Evolutionary conservation across 2,113 vertebrate species (phyloP), one percentile per base, ranked within the genome.

Genomic region (Sialia sialis): DNA sequence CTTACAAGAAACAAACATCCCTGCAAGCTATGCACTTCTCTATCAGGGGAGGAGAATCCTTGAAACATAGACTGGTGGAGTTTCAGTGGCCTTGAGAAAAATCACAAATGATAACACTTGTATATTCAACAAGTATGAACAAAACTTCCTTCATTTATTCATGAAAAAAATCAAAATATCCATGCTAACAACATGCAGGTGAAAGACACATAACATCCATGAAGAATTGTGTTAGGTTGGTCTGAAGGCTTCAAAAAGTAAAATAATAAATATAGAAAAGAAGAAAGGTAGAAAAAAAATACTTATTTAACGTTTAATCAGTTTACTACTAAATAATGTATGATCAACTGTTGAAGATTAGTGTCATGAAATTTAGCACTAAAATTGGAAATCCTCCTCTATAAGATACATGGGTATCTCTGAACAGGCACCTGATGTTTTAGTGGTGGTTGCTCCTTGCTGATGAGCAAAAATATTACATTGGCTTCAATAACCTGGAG

Each of bases 151-250:
- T 85, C 70, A 60, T 70, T 59, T 90, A 80, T 54, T 85, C n/a
- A 95, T 90, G 90, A 88, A 70, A 54, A 54, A 97, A 86, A 94
- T 67, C 89, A 96, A 95, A 75, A 93, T 5, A 97, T 62, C 64
- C 94, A 94, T 89, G 87, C 96, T 59, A 93, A 87, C 78, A 95
- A 85, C 96, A 93, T 97, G 96, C 96, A 97, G 95, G 95, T 93
- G 95, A 95, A 89, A 82, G 83, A 96, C 88, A 94, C 17, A 48
- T 1, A 94, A 96, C 95, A 81, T 49, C 95, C 87, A 91, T 94
- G 94, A 98, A 97, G 93, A 98, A 95, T 91, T 96, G 95, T 93
- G 96, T 97, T 96, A 96, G 96, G 76, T 90, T 97, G 94, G 96
- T 97, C 94, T 96, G 96, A 98, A 98, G 94, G 95, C 95, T 94